phyloP scores from a whole-genome alignment of 2,797 vertebrate species.

The Coccyzus lansbergi region DNA sequence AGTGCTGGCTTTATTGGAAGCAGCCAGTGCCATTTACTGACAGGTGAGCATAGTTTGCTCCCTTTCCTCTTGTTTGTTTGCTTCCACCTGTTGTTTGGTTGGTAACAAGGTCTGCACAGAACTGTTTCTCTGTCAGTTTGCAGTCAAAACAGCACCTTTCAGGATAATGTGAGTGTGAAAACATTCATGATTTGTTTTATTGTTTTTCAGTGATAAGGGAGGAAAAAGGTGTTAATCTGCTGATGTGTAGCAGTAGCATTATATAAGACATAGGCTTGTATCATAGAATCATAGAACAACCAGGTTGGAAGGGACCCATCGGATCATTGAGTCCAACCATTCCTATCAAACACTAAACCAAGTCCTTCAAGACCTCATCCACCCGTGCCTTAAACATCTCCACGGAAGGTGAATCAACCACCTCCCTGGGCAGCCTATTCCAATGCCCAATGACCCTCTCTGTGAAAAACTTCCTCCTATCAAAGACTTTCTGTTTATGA shows the following conservation, averaged over 20 bases:
- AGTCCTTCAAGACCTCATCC: too few species aligned
- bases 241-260: not conserved
- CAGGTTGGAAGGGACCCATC: too few species aligned
- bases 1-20: not conserved
- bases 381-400: too few species aligned
- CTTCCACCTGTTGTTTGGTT: not conserved
- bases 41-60: not conserved
- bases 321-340: too few species aligned
- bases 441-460: too few species aligned
- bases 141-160: not conserved
- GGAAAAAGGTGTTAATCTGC: not conserved
- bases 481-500: not conserved
- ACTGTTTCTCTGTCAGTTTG: not conserved
- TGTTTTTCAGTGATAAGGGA: not conserved
- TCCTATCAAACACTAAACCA: too few species aligned
- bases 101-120: not conserved
- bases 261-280: not conserved
- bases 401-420: too few species aligned
- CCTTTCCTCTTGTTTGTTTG: not conserved
- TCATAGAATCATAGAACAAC: too few species aligned
- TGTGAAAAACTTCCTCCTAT: too few species aligned
- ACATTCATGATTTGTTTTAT: not conserved
- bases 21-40: not conserved
- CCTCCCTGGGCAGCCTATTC: too few species aligned
- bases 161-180: not conserved